These are phyloP conservation scores for Pygoscelis antarcticus DNA, from an alignment of 2,113 vertebrate genomes.

Conservation along the genomic window DNA sequence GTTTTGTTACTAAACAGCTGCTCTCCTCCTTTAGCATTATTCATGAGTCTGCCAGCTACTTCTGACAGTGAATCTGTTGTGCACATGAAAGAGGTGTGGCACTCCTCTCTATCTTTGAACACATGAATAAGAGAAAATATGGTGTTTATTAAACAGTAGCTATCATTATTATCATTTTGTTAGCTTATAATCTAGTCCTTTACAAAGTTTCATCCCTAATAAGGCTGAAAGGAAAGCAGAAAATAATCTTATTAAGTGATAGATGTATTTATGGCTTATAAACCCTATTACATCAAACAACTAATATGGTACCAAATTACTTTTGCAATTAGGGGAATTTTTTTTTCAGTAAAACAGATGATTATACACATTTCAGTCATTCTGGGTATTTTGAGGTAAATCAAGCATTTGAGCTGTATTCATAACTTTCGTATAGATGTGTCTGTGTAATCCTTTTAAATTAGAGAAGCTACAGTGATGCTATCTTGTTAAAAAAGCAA, in stretches of 20 bases:
- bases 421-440: neutral
- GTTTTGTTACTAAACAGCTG: conserved; percentile 58
- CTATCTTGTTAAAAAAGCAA: neutral
- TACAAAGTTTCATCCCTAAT: neutral
- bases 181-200: conserved; percentile 7
- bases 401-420: neutral
- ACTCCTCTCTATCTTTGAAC: neutral
- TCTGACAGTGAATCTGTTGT: conserved; percentile 48
- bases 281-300: conserved; percentile 21
- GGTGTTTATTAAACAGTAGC: conserved; percentile 8
- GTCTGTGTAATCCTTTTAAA: neutral
- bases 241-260: conserved; percentile 10
- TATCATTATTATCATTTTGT: conserved; percentile 17
- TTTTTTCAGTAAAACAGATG: neutral
- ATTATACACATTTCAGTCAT: neutral
- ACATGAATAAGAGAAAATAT: neutral
- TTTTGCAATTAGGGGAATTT: conserved; percentile 11
- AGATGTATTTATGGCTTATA: conserved; percentile 1
- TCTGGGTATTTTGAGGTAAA: neutral
- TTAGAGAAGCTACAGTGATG: neutral
- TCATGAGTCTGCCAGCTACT: conserved; percentile 51
- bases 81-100: conserved; percentile 38
- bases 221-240: neutral
- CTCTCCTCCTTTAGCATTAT: conserved; percentile 22
- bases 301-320: neutral